phyloP scores from a whole-genome alignment of 92 coral and sea anemone species.

The Epizoanthus stellaris region DNA sequence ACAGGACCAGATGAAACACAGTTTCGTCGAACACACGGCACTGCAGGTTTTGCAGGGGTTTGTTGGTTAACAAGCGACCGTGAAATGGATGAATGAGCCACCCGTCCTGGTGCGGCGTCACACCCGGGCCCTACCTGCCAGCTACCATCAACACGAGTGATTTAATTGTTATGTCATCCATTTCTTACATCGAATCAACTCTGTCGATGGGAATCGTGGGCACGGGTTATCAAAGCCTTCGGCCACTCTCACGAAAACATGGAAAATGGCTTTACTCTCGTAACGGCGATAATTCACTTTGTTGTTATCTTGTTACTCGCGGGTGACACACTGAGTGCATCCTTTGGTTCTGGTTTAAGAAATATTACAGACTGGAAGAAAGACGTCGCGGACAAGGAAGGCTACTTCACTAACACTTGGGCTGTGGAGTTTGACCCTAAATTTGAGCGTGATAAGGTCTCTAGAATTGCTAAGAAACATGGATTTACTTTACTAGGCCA shows the following conservation, averaged over 20 bases:
- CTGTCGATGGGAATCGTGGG: conserved; percentile 21
- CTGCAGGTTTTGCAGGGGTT: background rate
- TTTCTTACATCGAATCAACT: conserved; percentile 34
- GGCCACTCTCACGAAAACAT: conserved; percentile 74
- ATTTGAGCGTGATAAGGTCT: conserved; percentile 77
- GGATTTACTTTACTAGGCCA: conserved; percentile 91
- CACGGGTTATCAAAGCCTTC: conserved; percentile 22
- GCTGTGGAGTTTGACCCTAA: conserved; percentile 92
- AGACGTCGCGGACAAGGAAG: conserved; percentile 88
- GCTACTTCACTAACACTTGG: conserved; percentile 98
- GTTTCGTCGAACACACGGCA: background rate
- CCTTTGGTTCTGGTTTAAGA: conserved; percentile 20
- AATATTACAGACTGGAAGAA: conserved; percentile 77
- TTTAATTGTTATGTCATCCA: conserved; percentile 84
- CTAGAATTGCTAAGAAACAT: conserved; percentile 83
- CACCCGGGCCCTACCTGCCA: conserved; percentile 71
- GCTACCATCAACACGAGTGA: conserved; percentile 73
- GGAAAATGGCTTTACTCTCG: conserved; percentile 72
- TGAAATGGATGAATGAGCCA: conserved; percentile 33
- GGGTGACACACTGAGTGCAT: conserved; percentile 22
- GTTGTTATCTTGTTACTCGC: conserved; percentile 18
- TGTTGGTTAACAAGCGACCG: conserved; percentile 28
- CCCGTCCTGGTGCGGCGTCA: conserved; percentile 43
- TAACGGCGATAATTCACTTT: conserved; percentile 50
- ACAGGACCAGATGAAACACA: background rate